Evolutionary conservation across 2,888 invertebrate genomes (phyloP).

Genomic region (Dynastes maya): DNA sequence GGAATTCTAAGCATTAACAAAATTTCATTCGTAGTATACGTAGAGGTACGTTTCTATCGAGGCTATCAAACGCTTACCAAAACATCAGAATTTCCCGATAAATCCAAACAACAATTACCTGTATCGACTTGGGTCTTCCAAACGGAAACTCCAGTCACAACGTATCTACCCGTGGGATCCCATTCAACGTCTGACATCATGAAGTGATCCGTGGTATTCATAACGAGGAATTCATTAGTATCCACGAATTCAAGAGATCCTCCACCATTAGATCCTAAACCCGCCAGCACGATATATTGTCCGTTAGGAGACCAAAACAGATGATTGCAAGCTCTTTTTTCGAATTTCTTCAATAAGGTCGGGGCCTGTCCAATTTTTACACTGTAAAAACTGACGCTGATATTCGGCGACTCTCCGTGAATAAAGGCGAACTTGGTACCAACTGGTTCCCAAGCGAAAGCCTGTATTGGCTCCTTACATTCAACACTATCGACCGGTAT

Average conservation of each 20-base stretch:
- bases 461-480: conserved; percentile 92
- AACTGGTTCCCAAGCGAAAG: conserved; percentile 98
- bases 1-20: no score
- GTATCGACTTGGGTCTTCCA: conserved; percentile 95
- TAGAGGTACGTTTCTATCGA: no score
- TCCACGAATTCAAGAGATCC: conserved; percentile 97
- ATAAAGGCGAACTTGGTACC: conserved; percentile 98
- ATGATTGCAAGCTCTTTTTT: conserved; percentile 91
- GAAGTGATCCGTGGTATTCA: conserved; percentile 95
- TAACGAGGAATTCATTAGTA: conserved; percentile 95
- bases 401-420: conserved; percentile 91
- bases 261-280: conserved; percentile 87
- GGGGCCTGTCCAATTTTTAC: conserved; percentile 93
- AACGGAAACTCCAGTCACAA: conserved; percentile 94
- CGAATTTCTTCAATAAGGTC: conserved; percentile 87
- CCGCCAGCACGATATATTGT: conserved; percentile 95
- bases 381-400: conserved; percentile 93
- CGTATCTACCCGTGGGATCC: conserved; percentile 99
- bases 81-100: no score
- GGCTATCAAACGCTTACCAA: no score
- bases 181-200: conserved; percentile 96
- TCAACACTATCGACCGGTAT: conserved; percentile 98
- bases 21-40: no score
- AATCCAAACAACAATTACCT: conserved; percentile 58
- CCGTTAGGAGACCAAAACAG: conserved; percentile 97